A percentile compares a stretch with the other conserved stretches of the same genome.
Conservation (phyloP, 1,140 invertebrate genomes). For the Sycobia sp. region DNA sequence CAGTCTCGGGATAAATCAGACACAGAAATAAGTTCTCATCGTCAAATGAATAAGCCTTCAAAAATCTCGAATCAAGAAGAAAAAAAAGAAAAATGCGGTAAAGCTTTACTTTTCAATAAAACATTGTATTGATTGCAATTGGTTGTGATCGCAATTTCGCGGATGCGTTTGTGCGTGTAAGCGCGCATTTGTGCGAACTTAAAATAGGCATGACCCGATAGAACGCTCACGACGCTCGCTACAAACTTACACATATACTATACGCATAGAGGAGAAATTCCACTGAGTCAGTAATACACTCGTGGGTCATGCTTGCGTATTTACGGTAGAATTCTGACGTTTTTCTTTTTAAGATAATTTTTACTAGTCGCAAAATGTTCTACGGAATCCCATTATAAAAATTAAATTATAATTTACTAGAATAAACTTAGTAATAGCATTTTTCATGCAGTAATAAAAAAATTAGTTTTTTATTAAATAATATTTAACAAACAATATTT, state of each 20-base stretch:
- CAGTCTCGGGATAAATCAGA: too few relatives aligned
- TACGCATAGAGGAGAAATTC: slow-evolving; percentile 4
- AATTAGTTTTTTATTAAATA: too few relatives aligned
- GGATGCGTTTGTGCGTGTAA: background rate
- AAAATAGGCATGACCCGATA: slow-evolving; percentile 27
- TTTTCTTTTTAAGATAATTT: too few relatives aligned
- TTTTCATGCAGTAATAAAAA: too few relatives aligned
- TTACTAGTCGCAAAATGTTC: too few relatives aligned
- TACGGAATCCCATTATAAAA: too few relatives aligned
- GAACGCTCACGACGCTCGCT: background rate
- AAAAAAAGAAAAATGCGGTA: background rate
- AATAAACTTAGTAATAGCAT: too few relatives aligned
- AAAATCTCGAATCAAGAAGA: too few relatives aligned
- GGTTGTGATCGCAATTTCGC: background rate
- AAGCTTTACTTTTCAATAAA: background rate
- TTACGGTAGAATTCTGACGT: slow-evolving; percentile 5
- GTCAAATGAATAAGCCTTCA: background rate
- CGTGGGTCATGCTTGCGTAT: background rate
- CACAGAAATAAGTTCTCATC: too few relatives aligned
- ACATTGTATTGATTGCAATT: slow-evolving; percentile 1
- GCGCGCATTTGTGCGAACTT: slow-evolving; percentile 14
- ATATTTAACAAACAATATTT: too few relatives aligned
- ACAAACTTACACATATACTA: background rate
- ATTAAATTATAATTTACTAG: too few relatives aligned
- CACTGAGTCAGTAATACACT: slow-evolving; percentile 10